phyloP scores from a whole-genome alignment of 2,888 invertebrate genomes.

The Heliconius charithonia region DNA sequence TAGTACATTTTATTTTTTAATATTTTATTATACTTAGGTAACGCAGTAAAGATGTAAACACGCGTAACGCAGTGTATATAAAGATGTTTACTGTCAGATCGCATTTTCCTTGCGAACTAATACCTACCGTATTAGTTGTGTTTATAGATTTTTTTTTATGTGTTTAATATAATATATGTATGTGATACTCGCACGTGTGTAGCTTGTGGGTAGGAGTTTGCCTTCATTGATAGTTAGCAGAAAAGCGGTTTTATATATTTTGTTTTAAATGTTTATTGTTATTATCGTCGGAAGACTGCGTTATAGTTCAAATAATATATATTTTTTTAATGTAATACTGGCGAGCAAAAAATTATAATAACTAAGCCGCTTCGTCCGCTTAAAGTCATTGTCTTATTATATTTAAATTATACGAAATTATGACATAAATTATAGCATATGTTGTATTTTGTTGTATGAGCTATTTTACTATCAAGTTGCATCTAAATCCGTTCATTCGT shows the following conservation, averaged over 20 bases:
- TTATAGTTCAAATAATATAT: no score
- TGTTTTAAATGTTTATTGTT: neutral
- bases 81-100: slow-evolving; percentile 29
- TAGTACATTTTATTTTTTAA: neutral
- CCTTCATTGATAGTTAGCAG: neutral
- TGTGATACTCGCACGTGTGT: neutral
- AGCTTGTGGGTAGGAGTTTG: slow-evolving; percentile 6
- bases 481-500: no score
- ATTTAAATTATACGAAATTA: no score
- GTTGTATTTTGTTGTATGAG: no score
- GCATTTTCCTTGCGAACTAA: slow-evolving; percentile 16
- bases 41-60: neutral
- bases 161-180: neutral
- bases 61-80: slow-evolving; percentile 20
- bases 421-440: no score
- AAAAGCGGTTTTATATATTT: neutral
- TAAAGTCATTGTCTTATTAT: no score
- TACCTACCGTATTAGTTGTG: neutral
- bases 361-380: no score
- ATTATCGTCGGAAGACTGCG: neutral
- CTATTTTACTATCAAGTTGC: no score
- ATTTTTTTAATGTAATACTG: no score
- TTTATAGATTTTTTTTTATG: neutral
- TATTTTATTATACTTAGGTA: neutral
- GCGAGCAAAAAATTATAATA: no score